These are phyloP conservation scores for Microplitis manilae DNA, from an alignment of 2,888 invertebrate genomes.

Conservation along the genomic window DNA sequence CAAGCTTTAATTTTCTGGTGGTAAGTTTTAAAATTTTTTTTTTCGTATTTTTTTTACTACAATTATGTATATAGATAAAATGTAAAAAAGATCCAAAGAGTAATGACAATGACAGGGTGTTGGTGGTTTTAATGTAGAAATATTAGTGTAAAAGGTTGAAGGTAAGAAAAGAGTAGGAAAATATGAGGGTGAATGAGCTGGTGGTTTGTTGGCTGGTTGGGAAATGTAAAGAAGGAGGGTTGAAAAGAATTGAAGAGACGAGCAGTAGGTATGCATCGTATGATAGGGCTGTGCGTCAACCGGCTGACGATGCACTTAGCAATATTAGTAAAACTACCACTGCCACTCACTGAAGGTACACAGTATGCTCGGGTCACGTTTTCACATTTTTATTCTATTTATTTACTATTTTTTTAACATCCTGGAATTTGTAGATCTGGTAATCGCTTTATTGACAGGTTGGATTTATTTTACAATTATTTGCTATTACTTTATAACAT, in stretches of 20 bases:
- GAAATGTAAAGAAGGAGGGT: constrained; percentile 22
- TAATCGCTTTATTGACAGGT: constrained; percentile 50
- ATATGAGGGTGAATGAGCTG: constrained; percentile 22
- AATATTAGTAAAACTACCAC: constrained; percentile 68
- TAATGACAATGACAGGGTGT: constrained; percentile 66
- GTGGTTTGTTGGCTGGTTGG: neutral
- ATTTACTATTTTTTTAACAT: constrained; percentile 47
- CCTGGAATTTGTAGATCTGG: neutral
- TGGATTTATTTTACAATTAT: neutral
- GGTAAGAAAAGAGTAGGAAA: constrained; percentile 27
- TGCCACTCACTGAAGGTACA: constrained; percentile 43
- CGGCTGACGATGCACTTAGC: constrained; percentile 70
- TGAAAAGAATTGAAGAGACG: constrained; percentile 49
- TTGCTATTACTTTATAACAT: neutral
- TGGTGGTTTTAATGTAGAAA: constrained; percentile 46
- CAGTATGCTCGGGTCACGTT: constrained; percentile 36
- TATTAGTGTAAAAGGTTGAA: constrained; percentile 13
- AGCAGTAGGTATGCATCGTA: constrained; percentile 51
- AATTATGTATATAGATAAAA: constrained; percentile 12
- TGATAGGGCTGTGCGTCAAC: constrained; percentile 60
- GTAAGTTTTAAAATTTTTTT: neutral
- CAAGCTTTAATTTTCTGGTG: neutral
- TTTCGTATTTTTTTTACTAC: neutral
- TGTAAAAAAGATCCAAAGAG: constrained; percentile 54
- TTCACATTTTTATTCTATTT: constrained; percentile 37